Evolutionary conservation across 2,888 invertebrate species (phyloP).

Genomic region (Epistrophe eligans): DNA sequence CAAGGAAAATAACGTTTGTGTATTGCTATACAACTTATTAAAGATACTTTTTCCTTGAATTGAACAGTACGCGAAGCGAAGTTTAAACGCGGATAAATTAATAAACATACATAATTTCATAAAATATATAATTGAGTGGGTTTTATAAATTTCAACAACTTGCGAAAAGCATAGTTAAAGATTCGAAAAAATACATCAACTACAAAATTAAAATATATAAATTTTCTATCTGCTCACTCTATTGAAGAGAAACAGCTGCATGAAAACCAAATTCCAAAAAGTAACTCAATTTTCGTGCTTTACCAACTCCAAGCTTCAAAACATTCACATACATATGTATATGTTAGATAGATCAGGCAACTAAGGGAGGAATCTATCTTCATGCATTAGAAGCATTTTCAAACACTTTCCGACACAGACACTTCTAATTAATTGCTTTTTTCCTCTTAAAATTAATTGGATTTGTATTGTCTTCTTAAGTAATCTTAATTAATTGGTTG

Average conservation of each 20-base stretch:
- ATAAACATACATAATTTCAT: background rate
- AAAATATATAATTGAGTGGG: background rate
- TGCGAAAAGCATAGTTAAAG: background rate
- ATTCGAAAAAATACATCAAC: background rate
- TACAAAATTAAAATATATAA: too few species aligned
- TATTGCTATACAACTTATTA: conserved; percentile 1
- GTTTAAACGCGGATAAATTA: background rate
- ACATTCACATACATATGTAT: background rate
- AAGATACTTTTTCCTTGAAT: background rate
- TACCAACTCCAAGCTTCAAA: background rate
- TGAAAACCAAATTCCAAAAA: background rate
- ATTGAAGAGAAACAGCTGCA: background rate
- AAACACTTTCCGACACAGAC: background rate
- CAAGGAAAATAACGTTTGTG: background rate
- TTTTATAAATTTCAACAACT: background rate
- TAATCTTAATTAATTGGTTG: conserved; percentile 15
- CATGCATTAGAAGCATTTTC: background rate
- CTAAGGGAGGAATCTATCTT: background rate
- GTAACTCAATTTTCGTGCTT: background rate
- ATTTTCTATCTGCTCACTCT: too few species aligned
- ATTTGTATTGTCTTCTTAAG: background rate
- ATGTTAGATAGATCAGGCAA: too few species aligned
- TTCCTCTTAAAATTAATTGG: background rate
- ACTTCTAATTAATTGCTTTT: background rate
- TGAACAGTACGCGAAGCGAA: background rate